Conservation (phyloP, 2,888 invertebrate genomes). For the Harpagoxenus sublaevis region DNA sequence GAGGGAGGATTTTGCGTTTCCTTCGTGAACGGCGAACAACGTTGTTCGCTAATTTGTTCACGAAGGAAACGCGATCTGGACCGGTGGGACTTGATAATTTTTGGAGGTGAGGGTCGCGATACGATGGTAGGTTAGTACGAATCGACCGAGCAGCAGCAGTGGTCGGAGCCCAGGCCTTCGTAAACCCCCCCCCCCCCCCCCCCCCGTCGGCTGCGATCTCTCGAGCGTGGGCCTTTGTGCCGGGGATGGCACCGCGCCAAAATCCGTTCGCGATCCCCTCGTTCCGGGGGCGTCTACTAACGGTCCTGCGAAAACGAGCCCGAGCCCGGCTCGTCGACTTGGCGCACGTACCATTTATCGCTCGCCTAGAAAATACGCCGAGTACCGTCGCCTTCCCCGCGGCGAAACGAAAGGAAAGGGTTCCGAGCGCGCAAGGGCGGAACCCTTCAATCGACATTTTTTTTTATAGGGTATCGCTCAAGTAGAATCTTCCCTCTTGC, state of each 20-base stretch:
- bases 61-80: slow-evolving; percentile 18
- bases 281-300: slow-evolving; percentile 78
- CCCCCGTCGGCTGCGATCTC: slow-evolving; percentile 47
- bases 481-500: not conserved
- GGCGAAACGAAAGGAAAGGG: slow-evolving; percentile 21
- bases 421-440: slow-evolving; percentile 17
- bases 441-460: slow-evolving; percentile 36
- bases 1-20: not conserved
- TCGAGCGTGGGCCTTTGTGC: slow-evolving; percentile 77
- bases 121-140: slow-evolving; percentile 56
- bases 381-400: slow-evolving; percentile 30
- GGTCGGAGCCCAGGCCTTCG: slow-evolving; percentile 60
- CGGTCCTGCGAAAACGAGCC: slow-evolving; percentile 80
- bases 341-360: slow-evolving; percentile 72
- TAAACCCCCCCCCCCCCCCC: slow-evolving; percentile 31
- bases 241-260: slow-evolving; percentile 81
- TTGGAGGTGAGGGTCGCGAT: slow-evolving; percentile 46
- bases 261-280: slow-evolving; percentile 80
- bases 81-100: slow-evolving; percentile 57
- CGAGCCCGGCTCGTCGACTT: slow-evolving; percentile 44
- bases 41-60: not conserved
- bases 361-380: slow-evolving; percentile 71
- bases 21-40: not conserved
- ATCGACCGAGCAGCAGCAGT: slow-evolving; percentile 51
- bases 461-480: not conserved